Base-by-base conservation (phyloP, 2,113 vertebrate genomes). In the Tachycineta bicolor region DNA sequence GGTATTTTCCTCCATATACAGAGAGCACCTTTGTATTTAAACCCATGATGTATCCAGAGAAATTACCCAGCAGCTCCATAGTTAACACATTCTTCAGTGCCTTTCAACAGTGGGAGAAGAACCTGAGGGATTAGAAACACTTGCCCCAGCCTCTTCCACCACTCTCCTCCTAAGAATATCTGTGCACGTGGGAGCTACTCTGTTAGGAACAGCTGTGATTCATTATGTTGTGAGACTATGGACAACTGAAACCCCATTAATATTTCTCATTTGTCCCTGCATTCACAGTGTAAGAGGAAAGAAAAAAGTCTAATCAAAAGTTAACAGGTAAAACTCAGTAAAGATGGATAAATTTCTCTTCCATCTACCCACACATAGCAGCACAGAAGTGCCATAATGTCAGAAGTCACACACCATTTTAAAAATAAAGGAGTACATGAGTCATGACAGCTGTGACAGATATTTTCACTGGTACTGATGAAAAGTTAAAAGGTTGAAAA, bases 361-460 rank as follows among this genome's bases (percentile, higher is more conserved):
- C 77, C 6, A 28, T 65, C 88, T 95, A 33, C 90, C 64, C 49
- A 89, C 67, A 87, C 60, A 55, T 3, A 89, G 26, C 25, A 85
- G 28, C 85, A 60, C 31, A 63, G 55, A 86, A 84, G 60, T 75
- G 64, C 43, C 73, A 50, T 29, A 47, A n/a, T 76, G 77, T 93
- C 92, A 96, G 49, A 96, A 95, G 92, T 91, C 95, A 96, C 52
- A 95, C 39, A 63, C 69, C 58, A 82, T 90, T 93, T 94, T 60
- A 93, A 95, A 95, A 96, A 87, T 84, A 84, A 82, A 50, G 19
- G 58, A 93, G 43, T 81, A 89, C 63, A 33, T 92, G 91, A 95
- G 47, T 96, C 93, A 92, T 81, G 94, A 94, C 83, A 94, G 78
- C 43, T 79, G 25, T 89, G 89, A 94, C 80, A 96, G 90, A 75